A percentile compares a stretch with the other conserved stretches of the same genome.
These are phyloP conservation scores for Brachyptera putata DNA, from an alignment of 2,888 invertebrate species.

Conservation along the genomic window DNA sequence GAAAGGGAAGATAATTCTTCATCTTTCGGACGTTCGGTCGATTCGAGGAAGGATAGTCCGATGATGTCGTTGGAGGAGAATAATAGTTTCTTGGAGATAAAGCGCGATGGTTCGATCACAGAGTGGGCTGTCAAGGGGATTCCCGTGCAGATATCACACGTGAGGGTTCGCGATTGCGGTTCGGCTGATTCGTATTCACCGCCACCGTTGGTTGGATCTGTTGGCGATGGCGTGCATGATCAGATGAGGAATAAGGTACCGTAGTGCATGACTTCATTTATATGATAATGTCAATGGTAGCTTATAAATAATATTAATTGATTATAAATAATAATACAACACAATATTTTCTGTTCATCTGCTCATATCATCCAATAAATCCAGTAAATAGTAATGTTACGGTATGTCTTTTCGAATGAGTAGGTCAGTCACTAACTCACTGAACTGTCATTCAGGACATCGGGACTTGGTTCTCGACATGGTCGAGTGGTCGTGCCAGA, in stretches of 20 bases:
- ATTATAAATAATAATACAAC: too few species aligned
- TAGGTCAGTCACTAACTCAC: too few species aligned
- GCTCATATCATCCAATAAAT: too few species aligned
- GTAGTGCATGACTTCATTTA: not conserved
- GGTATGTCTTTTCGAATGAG: too few species aligned
- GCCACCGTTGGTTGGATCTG: conserved; percentile 40
- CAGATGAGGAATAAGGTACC: conserved; percentile 24
- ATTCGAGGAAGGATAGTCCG: conserved; percentile 20
- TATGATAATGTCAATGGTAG: too few species aligned
- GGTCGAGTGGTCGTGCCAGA: too few species aligned
- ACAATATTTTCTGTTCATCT: too few species aligned
- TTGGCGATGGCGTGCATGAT: conserved; percentile 20
- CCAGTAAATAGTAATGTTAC: too few species aligned
- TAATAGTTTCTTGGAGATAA: conserved; percentile 56
- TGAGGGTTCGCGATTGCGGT: conserved; percentile 44
- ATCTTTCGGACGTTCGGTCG: conserved; percentile 40
- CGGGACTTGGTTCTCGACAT: too few species aligned
- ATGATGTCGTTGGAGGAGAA: conserved; percentile 37
- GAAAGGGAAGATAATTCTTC: conserved; percentile 45
- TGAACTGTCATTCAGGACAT: too few species aligned
- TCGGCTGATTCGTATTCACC: conserved; percentile 61
- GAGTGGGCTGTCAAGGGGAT: conserved; percentile 58
- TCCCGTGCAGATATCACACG: conserved; percentile 35
- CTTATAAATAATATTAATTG: too few species aligned
- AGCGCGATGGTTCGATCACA: conserved; percentile 55